Conservation (phyloP, 2,888 invertebrate genomes). For the Drosophila nigritarsus region DNA sequence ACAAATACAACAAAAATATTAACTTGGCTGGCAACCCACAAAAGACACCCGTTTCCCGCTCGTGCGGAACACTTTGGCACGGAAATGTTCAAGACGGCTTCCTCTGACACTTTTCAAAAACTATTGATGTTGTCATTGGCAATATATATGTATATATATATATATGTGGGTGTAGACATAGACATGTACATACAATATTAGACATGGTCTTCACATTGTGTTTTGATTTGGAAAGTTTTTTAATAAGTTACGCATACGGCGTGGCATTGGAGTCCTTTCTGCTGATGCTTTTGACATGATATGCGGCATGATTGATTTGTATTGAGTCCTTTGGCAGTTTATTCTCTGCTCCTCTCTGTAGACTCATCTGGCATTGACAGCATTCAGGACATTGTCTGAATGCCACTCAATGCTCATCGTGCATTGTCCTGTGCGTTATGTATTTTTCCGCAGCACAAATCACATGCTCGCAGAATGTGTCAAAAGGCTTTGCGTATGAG, state of each 20-base stretch:
- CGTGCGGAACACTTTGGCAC: constrained; percentile 62
- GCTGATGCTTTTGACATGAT: constrained; percentile 65
- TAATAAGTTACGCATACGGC: constrained; percentile 67
- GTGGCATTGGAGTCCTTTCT: constrained; percentile 12
- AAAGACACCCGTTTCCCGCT: constrained; percentile 8
- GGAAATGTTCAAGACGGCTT: constrained; percentile 76
- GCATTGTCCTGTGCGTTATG: constrained; percentile 40
- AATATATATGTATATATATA: constrained; percentile 27
- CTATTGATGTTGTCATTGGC: constrained; percentile 77
- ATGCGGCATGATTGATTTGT: constrained; percentile 68
- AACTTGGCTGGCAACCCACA: constrained; percentile 56
- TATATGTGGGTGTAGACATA: constrained; percentile 4
- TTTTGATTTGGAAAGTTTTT: constrained; percentile 74
- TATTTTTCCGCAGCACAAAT: constrained; percentile 41
- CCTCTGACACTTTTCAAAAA: constrained; percentile 77
- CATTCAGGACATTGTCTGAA: constrained; percentile 36
- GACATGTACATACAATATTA: neutral
- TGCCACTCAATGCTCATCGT: constrained; percentile 36
- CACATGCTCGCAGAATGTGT: constrained; percentile 35
- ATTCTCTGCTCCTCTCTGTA: constrained; percentile 10
- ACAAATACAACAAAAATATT: neutral
- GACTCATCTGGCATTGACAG: constrained; percentile 33
- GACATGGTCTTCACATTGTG: constrained; percentile 48
- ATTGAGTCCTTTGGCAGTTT: constrained; percentile 54
- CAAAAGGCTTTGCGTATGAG: constrained; percentile 30